These are phyloP conservation scores for Columba guinea DNA, from an alignment of 2,797 vertebrate species.

Conservation along the genomic window DNA sequence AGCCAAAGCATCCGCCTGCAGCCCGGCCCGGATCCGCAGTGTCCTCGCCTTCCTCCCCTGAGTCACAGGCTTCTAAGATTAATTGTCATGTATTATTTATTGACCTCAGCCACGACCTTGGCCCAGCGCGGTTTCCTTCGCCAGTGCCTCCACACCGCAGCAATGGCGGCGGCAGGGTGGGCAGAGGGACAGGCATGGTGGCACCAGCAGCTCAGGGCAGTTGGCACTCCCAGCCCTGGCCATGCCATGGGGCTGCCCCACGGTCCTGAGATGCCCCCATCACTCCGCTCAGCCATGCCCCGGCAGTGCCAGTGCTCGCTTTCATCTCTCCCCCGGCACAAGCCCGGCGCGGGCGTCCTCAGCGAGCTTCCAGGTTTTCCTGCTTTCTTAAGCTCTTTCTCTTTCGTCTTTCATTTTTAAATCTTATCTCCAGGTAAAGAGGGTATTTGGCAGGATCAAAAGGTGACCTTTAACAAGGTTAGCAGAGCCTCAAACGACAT, in stretches of 20 bases:
- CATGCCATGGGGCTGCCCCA: fast-evolving
- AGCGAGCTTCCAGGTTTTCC: not conserved
- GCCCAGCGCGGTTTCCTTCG: fast-evolving
- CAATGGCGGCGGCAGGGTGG: fast-evolving
- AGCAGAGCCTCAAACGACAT: constrained; percentile 47
- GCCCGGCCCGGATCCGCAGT: not conserved
- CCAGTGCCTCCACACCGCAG: fast-evolving
- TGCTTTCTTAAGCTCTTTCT: constrained; percentile 51
- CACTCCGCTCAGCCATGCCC: not conserved
- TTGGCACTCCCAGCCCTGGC: fast-evolving
- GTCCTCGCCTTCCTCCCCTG: constrained; percentile 42
- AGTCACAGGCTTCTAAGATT: constrained; percentile 16
- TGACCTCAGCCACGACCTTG: constrained; percentile 41
- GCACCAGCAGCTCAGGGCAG: fast-evolving
- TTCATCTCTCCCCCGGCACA: not conserved
- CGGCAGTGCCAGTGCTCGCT: fast-evolving
- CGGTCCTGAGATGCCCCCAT: not conserved
- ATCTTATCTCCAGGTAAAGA: constrained; percentile 61
- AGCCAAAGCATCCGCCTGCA: constrained; percentile 29
- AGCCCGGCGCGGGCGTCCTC: not conserved
- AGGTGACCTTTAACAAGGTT: constrained; percentile 52
- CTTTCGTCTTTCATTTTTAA: constrained; percentile 60
- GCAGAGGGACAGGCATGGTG: not conserved
- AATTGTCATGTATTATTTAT: constrained; percentile 64
- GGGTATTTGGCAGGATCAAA: constrained; percentile 52